Conservation (phyloP, 1,140 invertebrate species). For the Drosophila novamexicana region DNA sequence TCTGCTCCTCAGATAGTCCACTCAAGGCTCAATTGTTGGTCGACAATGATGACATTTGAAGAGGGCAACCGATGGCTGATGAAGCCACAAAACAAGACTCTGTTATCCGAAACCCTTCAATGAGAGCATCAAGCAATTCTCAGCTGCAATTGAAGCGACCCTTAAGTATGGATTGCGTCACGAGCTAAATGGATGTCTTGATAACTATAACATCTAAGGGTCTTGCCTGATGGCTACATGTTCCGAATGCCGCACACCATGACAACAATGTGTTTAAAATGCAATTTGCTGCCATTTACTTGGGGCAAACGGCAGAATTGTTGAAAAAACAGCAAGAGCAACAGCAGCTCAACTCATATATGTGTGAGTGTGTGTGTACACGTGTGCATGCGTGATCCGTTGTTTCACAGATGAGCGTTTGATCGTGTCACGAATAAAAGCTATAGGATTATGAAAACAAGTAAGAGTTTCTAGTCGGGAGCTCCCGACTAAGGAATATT, state of each 20-base stretch:
- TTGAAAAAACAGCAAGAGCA: constrained; percentile 31
- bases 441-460: too few relatives aligned
- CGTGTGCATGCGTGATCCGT: background rate
- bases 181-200: background rate
- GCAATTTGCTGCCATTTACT: constrained; percentile 78
- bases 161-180: background rate
- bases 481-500: too few relatives aligned
- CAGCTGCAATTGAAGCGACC: constrained; percentile 5
- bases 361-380: constrained; percentile 14
- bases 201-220: background rate
- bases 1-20: background rate
- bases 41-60: constrained; percentile 6
- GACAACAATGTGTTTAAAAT: constrained; percentile 79
- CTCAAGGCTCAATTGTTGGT: constrained; percentile 3
- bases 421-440: background rate
- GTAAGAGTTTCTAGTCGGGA: too few relatives aligned
- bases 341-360: background rate
- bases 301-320: constrained; percentile 50
- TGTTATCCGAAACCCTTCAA: constrained; percentile 10
- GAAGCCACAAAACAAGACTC: constrained; percentile 3
- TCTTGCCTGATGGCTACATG: constrained; percentile 15
- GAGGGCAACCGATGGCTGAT: background rate
- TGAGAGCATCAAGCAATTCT: background rate
- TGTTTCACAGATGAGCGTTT: constrained; percentile 1
- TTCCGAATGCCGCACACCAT: constrained; percentile 33